A percentile compares a stretch with the other conserved stretches of the same genome.
phyloP scores from a whole-genome alignment of 2,113 vertebrate genomes.

The Pionites leucogaster region DNA sequence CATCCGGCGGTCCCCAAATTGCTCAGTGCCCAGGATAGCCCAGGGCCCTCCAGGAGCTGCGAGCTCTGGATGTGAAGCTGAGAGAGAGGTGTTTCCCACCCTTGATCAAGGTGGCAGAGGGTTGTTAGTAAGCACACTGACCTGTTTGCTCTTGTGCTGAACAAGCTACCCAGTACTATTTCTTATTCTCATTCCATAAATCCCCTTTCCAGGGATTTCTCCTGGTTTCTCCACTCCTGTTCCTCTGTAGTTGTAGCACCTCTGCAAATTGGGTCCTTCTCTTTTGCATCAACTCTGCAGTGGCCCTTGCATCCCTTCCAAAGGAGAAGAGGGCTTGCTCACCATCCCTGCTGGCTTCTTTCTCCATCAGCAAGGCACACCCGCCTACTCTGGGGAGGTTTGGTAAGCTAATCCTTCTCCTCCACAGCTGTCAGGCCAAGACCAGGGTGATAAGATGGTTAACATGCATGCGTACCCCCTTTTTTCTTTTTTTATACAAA shows the following conservation, averaged over 20 bases:
- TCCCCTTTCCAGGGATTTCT: not conserved
- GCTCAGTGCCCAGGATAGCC: not conserved
- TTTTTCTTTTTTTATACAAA: not conserved
- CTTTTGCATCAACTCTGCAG: not conserved
- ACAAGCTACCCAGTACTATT: not conserved
- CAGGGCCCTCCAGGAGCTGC: not conserved
- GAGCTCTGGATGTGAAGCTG: not conserved
- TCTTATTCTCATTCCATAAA: not conserved
- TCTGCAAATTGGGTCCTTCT: not conserved
- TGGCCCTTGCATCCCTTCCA: not conserved
- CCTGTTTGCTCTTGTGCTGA: not conserved
- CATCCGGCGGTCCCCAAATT: fast-evolving
- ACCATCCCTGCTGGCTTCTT: not conserved
- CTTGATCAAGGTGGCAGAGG: not conserved
- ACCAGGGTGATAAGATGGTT: not conserved
- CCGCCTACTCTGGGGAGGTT: not conserved
- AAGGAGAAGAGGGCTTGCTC: not conserved
- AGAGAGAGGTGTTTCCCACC: not conserved
- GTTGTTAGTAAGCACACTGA: not conserved
- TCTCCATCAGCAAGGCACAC: not conserved
- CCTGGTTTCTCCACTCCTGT: not conserved
- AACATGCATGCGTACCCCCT: fast-evolving
- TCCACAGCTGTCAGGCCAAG: not conserved
- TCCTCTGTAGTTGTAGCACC: not conserved
- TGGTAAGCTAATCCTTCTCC: not conserved